Conservation (phyloP, 2,113 vertebrate species). For the Rhombomys opimus region DNA sequence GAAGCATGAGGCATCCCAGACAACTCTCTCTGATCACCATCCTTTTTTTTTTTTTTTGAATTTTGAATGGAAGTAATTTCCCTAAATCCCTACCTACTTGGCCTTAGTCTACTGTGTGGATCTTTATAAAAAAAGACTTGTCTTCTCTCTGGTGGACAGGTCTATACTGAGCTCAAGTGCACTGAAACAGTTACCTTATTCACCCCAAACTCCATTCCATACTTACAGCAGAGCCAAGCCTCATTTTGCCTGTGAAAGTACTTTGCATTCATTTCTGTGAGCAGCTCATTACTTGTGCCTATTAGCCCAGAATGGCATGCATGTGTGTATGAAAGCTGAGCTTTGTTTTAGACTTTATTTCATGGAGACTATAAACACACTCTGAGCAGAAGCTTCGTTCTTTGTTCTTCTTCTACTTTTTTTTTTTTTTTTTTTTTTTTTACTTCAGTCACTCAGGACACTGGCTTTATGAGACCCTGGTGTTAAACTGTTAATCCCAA, state of each 20-base stretch:
- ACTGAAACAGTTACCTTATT: background rate
- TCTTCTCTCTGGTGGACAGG: conserved; percentile 20
- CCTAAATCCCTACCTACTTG: conserved; percentile 50
- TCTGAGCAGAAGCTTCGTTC: background rate
- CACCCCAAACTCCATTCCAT: background rate
- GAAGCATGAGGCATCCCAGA: conserved; percentile 39
- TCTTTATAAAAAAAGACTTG: conserved; percentile 7
- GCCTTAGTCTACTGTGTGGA: conserved; percentile 59
- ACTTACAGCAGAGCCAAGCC: background rate
- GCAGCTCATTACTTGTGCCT: conserved; percentile 27
- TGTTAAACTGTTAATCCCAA: background rate
- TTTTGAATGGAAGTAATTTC: conserved; percentile 64
- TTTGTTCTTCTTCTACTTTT: no score
- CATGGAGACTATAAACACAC: background rate
- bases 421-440: background rate
- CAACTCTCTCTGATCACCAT: conserved; percentile 51
- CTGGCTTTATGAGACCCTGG: background rate
- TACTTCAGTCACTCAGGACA: background rate
- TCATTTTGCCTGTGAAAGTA: background rate
- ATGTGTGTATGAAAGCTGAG: background rate
- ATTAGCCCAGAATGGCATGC: background rate
- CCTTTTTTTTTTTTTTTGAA: conserved; percentile 53
- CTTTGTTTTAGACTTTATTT: conserved; percentile 49
- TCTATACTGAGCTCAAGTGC: background rate
- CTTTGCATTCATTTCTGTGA: background rate